A percentile compares a stretch with the other conserved stretches of the same genome.
These are phyloP conservation scores for Halcyon chelicuti DNA, from an alignment of 2,797 vertebrate genomes.

Conservation along the genomic window DNA sequence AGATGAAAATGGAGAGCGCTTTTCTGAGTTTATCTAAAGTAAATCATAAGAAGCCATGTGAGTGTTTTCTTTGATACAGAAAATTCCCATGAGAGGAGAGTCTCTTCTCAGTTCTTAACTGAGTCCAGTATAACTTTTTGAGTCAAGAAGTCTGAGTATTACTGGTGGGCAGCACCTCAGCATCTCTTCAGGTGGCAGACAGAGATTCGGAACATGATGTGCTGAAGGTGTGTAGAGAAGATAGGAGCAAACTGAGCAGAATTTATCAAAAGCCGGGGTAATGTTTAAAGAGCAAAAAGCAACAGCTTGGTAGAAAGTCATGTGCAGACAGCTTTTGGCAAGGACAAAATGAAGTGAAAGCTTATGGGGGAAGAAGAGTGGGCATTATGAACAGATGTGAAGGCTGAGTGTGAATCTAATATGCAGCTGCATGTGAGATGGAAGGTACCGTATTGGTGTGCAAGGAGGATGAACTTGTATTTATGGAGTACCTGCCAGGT, in stretches of 20 bases:
- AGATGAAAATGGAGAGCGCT: background rate
- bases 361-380: background rate
- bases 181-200: background rate
- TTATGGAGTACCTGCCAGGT: background rate
- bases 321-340: background rate
- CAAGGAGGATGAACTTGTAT: background rate
- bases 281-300: background rate
- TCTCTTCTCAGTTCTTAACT: background rate
- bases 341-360: background rate
- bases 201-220: background rate
- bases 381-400: background rate
- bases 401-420: background rate
- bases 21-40: background rate
- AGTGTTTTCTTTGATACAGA: background rate
- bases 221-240: background rate
- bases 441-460: background rate
- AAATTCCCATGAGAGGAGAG: background rate
- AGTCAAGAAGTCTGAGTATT: background rate
- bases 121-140: background rate
- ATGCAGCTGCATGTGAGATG: background rate
- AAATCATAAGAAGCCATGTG: background rate
- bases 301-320: background rate
- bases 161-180: background rate
- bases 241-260: background rate
- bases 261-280: background rate